These are phyloP conservation scores for Lacerta viridis DNA, from an alignment of 2,797 vertebrate species.

Conservation along the genomic window DNA sequence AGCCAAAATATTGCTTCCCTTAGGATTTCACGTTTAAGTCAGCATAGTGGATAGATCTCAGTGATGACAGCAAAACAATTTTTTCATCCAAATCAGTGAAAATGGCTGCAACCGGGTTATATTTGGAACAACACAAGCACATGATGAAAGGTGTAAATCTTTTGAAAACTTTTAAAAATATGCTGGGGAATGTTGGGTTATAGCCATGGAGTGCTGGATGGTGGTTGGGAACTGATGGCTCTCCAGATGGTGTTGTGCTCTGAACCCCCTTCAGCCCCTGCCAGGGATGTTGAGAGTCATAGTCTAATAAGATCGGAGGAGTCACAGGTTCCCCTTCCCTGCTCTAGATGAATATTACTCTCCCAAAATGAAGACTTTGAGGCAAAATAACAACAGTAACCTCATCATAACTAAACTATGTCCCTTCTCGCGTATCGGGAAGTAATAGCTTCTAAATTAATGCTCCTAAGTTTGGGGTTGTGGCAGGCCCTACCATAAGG, in stretches of 20 bases:
- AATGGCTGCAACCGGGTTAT: background rate
- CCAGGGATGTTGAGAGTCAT: no score
- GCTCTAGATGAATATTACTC: background rate
- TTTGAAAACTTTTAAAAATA: background rate
- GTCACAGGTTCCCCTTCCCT: background rate
- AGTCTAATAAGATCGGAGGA: no score
- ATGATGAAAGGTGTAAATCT: background rate
- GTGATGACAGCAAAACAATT: background rate
- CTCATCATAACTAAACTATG: background rate
- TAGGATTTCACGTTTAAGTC: background rate
- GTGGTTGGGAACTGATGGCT: no score
- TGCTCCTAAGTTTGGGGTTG: background rate
- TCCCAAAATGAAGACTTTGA: background rate
- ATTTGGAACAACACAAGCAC: background rate
- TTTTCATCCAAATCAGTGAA: conserved; percentile 29
- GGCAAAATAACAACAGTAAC: background rate
- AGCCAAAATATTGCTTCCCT: background rate
- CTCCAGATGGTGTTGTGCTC: no score
- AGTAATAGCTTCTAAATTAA: background rate
- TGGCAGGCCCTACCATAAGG: no score
- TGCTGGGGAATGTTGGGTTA: background rate
- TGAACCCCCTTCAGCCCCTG: no score
- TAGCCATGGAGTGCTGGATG: background rate
- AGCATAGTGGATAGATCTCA: conserved; percentile 7
- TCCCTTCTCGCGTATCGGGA: background rate